Evolutionary conservation across 2,888 invertebrate genomes (phyloP), one percentile per base, ranked within the genome.

Genomic region (Pyrrhia umbra): DNA sequence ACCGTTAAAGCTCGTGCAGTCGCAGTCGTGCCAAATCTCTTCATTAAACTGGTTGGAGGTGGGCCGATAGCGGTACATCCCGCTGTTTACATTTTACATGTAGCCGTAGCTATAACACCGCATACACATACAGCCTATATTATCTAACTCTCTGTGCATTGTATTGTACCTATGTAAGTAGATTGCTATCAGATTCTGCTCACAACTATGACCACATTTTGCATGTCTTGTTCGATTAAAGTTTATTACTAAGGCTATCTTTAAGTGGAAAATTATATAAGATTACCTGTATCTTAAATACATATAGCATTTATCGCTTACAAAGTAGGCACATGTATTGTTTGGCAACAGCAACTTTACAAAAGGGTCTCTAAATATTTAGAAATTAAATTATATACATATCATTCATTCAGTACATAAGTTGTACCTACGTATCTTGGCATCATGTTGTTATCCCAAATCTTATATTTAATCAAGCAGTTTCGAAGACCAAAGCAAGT

Each of bases 11-110:
- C 89, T 86, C 86, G 90, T 86, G 88, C 88, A 88, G 83, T 90
- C 92, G 92, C 87, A 88, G 83, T 91, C 92, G 92, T 92, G 93
- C 94, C 93, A 93, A 93, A 94, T 94, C 92, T 93, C 92, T 93
- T 93, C 90, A 92, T 94, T 92, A 92, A 90, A 90, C 89, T 89
- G 90, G 90, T 88, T 87, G 88, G 79, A 81, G 82, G 79, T 77
- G 83, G 84, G 77, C 83, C 85, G 88, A 89, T 87, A 89, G 88
- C 91, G 88, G 89, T 88, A 87, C 90, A 83, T 87, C 85, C 85
- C 88, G 81, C 85, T 76, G 74, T 78, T 79, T 80, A 78, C 68
- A 75, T 78, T 68, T 64, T 52, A 75, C 67, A 67, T 62, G 57
- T 62, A 54, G 37, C 56, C 65, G 47, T 65, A 68, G 16, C 30